Percentiles rank a stretch among this genome's conserved stretches.
Evolutionary conservation across 2,888 invertebrate species (phyloP).

Genomic region (Himalopsyche anomala): DNA sequence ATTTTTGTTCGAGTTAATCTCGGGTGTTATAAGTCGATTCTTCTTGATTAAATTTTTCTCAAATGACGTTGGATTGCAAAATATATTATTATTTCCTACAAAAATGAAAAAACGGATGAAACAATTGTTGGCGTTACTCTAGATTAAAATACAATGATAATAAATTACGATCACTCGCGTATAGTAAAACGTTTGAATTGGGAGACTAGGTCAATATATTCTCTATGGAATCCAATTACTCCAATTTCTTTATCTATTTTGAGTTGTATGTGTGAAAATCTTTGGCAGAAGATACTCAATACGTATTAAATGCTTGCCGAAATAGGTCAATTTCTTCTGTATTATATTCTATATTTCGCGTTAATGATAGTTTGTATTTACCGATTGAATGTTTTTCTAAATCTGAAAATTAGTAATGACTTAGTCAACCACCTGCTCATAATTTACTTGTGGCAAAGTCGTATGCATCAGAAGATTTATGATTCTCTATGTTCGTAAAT

Average conservation of each 20-base stretch:
- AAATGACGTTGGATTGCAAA: neutral
- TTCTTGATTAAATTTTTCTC: too few relatives aligned
- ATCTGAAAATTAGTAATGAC: neutral
- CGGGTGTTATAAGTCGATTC: too few relatives aligned
- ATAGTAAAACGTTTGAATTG: neutral
- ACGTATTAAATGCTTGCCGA: neutral
- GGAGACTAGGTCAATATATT: conserved; percentile 22
- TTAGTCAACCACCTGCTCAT: neutral
- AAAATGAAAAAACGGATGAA: neutral
- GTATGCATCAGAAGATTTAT: neutral
- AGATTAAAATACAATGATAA: neutral
- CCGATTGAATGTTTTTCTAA: neutral
- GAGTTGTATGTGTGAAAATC: neutral
- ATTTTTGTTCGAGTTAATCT: too few relatives aligned
- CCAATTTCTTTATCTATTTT: conserved; percentile 35
- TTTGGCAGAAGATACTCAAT: neutral
- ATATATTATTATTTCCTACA: neutral
- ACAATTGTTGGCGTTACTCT: neutral
- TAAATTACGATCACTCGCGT: neutral
- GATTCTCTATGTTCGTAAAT: neutral
- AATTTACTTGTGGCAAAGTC: neutral
- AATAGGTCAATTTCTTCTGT: neutral
- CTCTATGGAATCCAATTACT: conserved; percentile 4
- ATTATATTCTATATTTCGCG: neutral
- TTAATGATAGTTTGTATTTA: neutral